A percentile compares a stretch with the other conserved stretches of the same genome.
Conservation (phyloP, 2,797 vertebrate species). For the Silurus lanzhouensis region DNA sequence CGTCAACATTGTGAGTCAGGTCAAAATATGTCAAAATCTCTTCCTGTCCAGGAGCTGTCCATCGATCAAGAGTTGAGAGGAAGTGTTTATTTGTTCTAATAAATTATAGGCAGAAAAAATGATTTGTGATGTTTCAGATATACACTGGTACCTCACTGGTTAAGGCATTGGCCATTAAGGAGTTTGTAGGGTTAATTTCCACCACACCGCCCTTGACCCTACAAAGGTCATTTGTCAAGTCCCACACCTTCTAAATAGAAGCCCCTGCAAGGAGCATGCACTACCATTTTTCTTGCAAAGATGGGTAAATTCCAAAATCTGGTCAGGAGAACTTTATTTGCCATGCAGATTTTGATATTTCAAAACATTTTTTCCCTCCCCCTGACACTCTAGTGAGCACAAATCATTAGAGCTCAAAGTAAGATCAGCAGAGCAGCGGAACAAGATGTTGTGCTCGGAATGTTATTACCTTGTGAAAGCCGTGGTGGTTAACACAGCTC, state of each 20-base stretch:
- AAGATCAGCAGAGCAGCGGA: conserved; percentile 13
- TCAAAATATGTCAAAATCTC: not conserved
- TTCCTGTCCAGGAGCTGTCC: not conserved
- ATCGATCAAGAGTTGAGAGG: not conserved
- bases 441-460: conserved; percentile 7
- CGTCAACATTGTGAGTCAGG: not conserved
- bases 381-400: not conserved
- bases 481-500: not conserved
- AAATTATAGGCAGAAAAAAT: not conserved
- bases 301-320: not conserved
- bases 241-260: too few relatives aligned
- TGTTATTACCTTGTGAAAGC: conserved; percentile 2
- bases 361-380: not conserved
- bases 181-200: too few relatives aligned
- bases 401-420: conserved; percentile 16
- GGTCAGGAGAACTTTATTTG: not conserved
- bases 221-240: too few relatives aligned
- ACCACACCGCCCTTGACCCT: too few relatives aligned
- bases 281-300: not conserved
- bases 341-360: not conserved
- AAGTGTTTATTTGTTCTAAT: not conserved
- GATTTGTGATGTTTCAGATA: not conserved
- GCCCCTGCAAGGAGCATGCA: too few relatives aligned
- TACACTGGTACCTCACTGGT: too few relatives aligned
- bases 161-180: too few relatives aligned